Conservation (phyloP, 2,888 invertebrate genomes). For the Synergus itoensis region DNA sequence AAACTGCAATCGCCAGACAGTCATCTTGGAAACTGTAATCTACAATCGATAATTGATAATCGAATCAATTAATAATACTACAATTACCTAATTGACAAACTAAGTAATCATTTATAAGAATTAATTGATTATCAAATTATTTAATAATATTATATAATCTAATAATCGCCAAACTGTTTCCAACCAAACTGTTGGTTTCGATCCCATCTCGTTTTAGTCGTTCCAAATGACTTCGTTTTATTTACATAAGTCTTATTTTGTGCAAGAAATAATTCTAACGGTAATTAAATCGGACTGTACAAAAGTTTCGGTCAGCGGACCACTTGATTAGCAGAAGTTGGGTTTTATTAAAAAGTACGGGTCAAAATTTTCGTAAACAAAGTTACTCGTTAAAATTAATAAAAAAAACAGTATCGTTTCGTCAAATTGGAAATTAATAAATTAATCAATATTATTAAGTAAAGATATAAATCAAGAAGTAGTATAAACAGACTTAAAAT, state of each 20-base stretch:
- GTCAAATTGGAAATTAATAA: neutral
- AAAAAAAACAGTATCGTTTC: neutral
- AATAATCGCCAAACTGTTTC: slow-evolving; percentile 42
- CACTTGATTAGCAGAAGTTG: slow-evolving; percentile 9
- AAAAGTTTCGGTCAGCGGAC: slow-evolving; percentile 54
- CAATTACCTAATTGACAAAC: slow-evolving; percentile 18
- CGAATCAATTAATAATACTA: neutral
- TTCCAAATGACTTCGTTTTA: slow-evolving; percentile 66
- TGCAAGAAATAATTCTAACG: slow-evolving; percentile 65
- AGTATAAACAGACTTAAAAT: no score
- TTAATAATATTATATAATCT: neutral
- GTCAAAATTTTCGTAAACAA: neutral
- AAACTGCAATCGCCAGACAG: slow-evolving; percentile 1
- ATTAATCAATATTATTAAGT: neutral
- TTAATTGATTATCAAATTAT: neutral
- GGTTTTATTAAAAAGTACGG: slow-evolving; percentile 19
- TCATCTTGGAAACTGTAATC: neutral
- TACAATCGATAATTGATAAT: slow-evolving; percentile 20
- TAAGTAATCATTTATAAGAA: neutral
- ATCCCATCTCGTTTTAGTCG: slow-evolving; percentile 21
- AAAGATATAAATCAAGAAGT: no score
- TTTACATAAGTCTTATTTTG: slow-evolving; percentile 70
- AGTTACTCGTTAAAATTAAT: neutral
- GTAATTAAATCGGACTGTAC: slow-evolving; percentile 61
- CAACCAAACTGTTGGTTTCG: slow-evolving; percentile 47